phyloP scores from a whole-genome alignment of 2,888 invertebrate species.

The Mycalesis mineus region DNA sequence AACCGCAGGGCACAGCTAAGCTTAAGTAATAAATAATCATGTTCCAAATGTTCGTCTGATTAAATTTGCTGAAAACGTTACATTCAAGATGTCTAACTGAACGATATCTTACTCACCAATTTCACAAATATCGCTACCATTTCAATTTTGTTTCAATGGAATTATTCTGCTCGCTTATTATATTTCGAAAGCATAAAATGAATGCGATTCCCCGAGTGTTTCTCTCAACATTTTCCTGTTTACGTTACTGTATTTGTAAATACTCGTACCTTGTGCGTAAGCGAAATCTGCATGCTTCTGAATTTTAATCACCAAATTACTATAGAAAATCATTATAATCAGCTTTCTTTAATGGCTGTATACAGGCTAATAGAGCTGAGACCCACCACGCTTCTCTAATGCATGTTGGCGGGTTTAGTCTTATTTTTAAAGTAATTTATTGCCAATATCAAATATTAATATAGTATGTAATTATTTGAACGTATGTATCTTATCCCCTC shows the following conservation, averaged over 20 bases:
- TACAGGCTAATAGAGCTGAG: too few species aligned
- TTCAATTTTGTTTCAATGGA: background rate
- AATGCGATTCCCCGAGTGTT: background rate
- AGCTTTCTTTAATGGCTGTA: too few species aligned
- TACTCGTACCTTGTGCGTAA: background rate
- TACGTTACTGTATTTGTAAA: background rate
- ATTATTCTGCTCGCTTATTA: background rate
- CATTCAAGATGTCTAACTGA: background rate
- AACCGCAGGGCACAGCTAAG: too few species aligned
- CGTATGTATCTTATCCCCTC: too few species aligned
- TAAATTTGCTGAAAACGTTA: background rate
- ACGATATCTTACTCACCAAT: background rate
- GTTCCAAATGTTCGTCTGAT: background rate
- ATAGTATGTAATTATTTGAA: too few species aligned
- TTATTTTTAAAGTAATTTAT: too few species aligned
- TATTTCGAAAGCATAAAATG: background rate
- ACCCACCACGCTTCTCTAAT: too few species aligned
- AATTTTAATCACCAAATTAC: too few species aligned
- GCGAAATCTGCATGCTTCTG: background rate
- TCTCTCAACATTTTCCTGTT: background rate
- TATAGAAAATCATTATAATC: too few species aligned
- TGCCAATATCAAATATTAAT: too few species aligned
- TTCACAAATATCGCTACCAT: background rate
- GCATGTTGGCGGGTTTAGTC: too few species aligned
- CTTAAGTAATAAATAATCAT: too few species aligned